Evolutionary conservation across 2,888 invertebrate genomes (phyloP), one percentile per base, ranked within the genome.

Genomic region (Zele albiditarsus): DNA sequence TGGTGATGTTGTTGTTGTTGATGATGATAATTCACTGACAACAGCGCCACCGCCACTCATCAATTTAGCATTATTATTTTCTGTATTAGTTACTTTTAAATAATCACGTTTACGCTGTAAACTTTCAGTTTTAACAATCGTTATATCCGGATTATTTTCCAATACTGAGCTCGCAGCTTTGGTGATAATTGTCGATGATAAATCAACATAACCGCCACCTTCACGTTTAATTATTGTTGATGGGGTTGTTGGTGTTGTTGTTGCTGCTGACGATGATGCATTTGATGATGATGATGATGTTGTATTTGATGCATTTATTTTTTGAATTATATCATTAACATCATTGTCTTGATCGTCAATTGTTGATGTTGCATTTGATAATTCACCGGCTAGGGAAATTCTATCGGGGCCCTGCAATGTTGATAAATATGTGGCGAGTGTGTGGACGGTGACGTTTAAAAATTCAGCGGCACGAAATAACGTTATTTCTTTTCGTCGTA

Each of bases 361-460:
- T 31, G 82, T 80, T 28, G 86, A 81, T 53, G 86, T 85, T 6
- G 84, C 83, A 42, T 83, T 86, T 77, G 88, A 89, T 53, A 90
- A 85, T 76, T 90, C 90, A n/a, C 89, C 87, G n/a, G 89, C 89
- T 23, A 89, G 82, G 31, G 91, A 91, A 72, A 88, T 89, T 72
- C 90, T 89, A 79, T 92, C 91, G 33, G 91, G 85, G 57, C 91
- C 91, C 74, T 92, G 91, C 81, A 92, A 89, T 60, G 93, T 92
- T 80, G 93, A 91, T 80, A 93, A 86, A 85, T 95, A 95, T 33
- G 94, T 94, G 3, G 94, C 94, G 68, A 95, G 90, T 78, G 94
- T 94, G 81, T 93, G 93, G 75, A 94, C 94, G 78, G 94, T 94
- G 69, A 95, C 95, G 81, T 95, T 95, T 42, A 95, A 90, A 83